phyloP scores from a whole-genome alignment of 2,113 vertebrate species.

The Heterochromis multidens region DNA sequence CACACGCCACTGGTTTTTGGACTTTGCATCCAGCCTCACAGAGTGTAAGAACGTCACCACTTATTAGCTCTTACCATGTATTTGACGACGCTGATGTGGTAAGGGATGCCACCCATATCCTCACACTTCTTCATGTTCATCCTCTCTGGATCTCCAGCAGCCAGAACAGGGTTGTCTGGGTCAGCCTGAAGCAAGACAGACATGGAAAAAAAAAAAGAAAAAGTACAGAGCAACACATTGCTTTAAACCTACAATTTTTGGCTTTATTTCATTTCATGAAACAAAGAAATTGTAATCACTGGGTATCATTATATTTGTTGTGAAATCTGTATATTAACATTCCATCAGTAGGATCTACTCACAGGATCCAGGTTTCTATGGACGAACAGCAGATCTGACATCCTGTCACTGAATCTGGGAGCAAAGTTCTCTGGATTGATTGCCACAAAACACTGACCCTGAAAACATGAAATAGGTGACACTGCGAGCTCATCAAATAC shows the following conservation, averaged over 20 bases:
- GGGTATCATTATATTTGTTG: neutral
- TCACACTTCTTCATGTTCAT: slow-evolving; percentile 63
- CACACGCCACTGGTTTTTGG: too few relatives aligned
- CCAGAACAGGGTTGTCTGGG: slow-evolving; percentile 51
- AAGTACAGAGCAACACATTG: neutral
- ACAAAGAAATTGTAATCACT: neutral
- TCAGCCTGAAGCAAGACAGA: slow-evolving; percentile 44
- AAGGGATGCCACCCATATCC: slow-evolving; percentile 71
- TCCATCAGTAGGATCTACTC: slow-evolving; percentile 26
- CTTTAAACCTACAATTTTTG: neutral
- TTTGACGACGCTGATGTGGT: slow-evolving; percentile 73
- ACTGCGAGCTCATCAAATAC: neutral
- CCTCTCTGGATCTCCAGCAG: slow-evolving; percentile 76
- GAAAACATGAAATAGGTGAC: neutral
- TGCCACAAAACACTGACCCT: slow-evolving; percentile 80
- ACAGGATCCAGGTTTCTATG: slow-evolving; percentile 71
- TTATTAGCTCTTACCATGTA: slow-evolving; percentile 65
- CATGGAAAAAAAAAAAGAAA: neutral
- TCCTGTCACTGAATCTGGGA: slow-evolving; percentile 70
- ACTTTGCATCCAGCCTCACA: too few relatives aligned
- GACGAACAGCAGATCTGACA: slow-evolving; percentile 74
- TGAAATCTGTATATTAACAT: neutral
- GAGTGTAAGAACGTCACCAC: neutral
- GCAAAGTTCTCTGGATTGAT: slow-evolving; percentile 78
- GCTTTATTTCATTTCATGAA: neutral